phyloP scores from a whole-genome alignment of 2,113 vertebrate genomes.

The Rhagologus leucostigma region DNA sequence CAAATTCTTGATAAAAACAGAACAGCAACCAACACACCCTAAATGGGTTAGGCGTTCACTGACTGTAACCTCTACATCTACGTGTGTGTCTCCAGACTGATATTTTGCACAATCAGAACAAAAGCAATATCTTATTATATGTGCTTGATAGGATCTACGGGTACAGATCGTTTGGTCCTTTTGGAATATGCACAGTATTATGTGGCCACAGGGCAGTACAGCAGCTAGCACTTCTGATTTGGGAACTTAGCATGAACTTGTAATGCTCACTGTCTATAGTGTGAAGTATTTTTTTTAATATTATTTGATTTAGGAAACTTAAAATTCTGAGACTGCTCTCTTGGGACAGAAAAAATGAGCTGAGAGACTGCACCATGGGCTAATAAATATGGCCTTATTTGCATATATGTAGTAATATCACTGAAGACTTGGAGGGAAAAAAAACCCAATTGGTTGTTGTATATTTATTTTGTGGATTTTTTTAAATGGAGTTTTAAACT shows the following conservation, averaged over 20 bases:
- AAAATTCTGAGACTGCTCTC: neutral
- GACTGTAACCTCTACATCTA: neutral
- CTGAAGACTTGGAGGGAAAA: neutral
- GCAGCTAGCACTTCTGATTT: neutral
- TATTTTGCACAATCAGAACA: neutral
- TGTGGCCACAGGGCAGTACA: neutral
- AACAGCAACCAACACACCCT: neutral
- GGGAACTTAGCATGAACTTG: neutral
- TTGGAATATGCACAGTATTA: neutral
- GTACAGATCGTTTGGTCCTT: neutral
- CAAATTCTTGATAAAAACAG: neutral
- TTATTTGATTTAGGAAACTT: neutral
- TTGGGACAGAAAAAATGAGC: neutral
- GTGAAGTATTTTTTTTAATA: neutral
- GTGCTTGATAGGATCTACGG: neutral
- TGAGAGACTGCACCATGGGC: neutral
- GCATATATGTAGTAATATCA: neutral
- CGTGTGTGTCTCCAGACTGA: neutral
- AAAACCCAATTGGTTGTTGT: neutral
- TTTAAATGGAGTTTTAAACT: neutral
- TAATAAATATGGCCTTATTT: neutral
- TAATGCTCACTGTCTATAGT: neutral
- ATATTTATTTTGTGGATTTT: neutral
- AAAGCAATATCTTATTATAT: neutral
- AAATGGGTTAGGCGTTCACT: neutral